Evolutionary conservation across 2,888 invertebrate genomes (phyloP).

Genomic region (Plusia festucae): DNA sequence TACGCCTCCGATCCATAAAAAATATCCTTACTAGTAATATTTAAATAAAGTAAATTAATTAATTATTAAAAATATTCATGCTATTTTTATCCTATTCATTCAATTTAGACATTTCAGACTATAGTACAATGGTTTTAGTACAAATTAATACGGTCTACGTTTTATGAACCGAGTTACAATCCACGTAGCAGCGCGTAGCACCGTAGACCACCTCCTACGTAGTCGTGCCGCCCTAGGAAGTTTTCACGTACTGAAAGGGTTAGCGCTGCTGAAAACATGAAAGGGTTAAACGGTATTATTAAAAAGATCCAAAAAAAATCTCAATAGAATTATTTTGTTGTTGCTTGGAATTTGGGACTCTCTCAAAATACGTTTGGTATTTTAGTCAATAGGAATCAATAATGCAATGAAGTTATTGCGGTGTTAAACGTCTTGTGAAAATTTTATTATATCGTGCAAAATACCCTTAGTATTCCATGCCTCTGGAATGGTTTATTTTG

Average conservation of each 20-base stretch:
- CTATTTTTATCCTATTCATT: too few relatives aligned
- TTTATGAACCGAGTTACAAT: constrained; percentile 43
- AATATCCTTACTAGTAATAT: too few relatives aligned
- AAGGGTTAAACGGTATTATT: constrained; percentile 44
- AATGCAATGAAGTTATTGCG: too few relatives aligned
- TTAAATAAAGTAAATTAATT: too few relatives aligned
- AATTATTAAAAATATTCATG: not conserved
- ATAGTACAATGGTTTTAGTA: not conserved
- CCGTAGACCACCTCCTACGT: constrained; percentile 69
- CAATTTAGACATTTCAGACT: too few relatives aligned
- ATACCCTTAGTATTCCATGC: too few relatives aligned
- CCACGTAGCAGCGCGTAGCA: constrained; percentile 46
- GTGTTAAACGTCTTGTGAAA: too few relatives aligned
- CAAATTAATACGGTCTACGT: constrained; percentile 35
- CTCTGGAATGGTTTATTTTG: too few relatives aligned
- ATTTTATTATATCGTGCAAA: too few relatives aligned
- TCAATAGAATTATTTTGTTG: constrained; percentile 21
- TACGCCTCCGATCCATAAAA: too few relatives aligned
- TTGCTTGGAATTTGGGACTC: constrained; percentile 4
- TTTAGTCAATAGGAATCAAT: too few relatives aligned
- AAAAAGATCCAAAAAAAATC: constrained; percentile 16
- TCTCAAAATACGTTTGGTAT: not conserved
- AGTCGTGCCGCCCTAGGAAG: constrained; percentile 70
- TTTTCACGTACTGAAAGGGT: constrained; percentile 88
- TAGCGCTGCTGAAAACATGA: constrained; percentile 71